Base-by-base conservation (phyloP, 2,888 invertebrate genomes). In the Oscheius sp. region DNA sequence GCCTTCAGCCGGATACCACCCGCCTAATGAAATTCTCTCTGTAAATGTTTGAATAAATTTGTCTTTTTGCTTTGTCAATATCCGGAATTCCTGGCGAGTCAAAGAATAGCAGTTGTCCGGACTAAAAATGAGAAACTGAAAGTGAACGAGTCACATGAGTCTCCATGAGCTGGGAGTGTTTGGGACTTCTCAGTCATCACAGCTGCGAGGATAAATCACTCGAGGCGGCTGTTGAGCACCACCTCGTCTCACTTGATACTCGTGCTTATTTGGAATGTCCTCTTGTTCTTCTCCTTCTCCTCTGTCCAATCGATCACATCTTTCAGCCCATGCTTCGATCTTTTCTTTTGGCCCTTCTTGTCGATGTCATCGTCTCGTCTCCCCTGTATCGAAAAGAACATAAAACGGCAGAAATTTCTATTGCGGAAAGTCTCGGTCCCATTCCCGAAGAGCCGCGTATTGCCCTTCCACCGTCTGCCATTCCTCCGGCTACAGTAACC, bases 1-100 rank as follows among this genome's bases (percentile, higher is more conserved):
- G 69, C 74, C 12, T 52, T 83, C 5, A 27, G 18, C 25, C 21
- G 45, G 29, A 66, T 72, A 41, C 66, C 64, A 2, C 41, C 52
- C 27, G 21, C 21, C 63, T 63, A 23, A 45, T 5, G 13, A 49
- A 2, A 3, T 35, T 35, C 35, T 35, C 35, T 35, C 35, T 35
- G 35, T 35, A 49, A 21, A 49, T n/a, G n/a, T n/a, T 55, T 55
- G 55, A 55, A 55, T 55, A 55, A 55, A 55, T n/a, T 5, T 49
- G 1, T 29, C 66, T 18, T 49, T 27, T 6, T 27, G n/a, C 29
- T n/a, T 49, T 49, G 23, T 66, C 29, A n/a, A 27, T 27, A 25
- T 66, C 27, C 21, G 27, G 3, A 35, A 25, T 16, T 46, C 35
- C 25, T 66, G 35, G 35, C 9, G 35, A 35, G 35, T 35, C 9